Base-by-base conservation (phyloP, 2,113 vertebrate genomes). In the Gymnocephalus cernua region DNA sequence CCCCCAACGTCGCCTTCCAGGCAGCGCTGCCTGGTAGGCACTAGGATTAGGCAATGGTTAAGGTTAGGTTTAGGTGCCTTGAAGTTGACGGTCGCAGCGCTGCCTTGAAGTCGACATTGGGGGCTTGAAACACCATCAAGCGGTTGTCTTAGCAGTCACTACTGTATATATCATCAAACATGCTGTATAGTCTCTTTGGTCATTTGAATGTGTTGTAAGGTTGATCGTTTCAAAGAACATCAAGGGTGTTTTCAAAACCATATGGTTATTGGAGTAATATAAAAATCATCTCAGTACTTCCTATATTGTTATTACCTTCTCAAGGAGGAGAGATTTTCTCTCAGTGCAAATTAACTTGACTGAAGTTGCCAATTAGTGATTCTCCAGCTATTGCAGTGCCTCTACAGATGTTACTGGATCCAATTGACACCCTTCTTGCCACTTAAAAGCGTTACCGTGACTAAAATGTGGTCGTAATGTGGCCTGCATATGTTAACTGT, bases 341-440 rank as follows among this genome's bases (percentile, higher is more conserved):
- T 82, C 88, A 59, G 77, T 78, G 82, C 78, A 86, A 88, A 89
- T 92, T 88, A 92, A 82, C 75, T 74, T 82, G 86, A 89, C 82
- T 80, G 87, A 88, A 89, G 85, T 80, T 86, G 87, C 84, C 88
- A 92, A 88, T 89, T 87, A 89, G 84, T 77, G 80, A 79, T 67
- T 71, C 89, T 83, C 53, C 86, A 82, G 79, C 78, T 67, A 71
- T 77, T 57, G 51, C 80, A 57, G 68, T 4, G 61, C 65, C 69
- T 76, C 66, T 80, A 38, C 7, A 38, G 35, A 38, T 38, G 1
- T 38, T 38, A 38, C 35, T 38, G 35, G 35, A 38, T 38, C 7
- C 35, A 38, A 9, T 38, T 38, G 35, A 38, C 35, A 38, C 1
- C 7, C 35, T 38, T 38, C 7, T 38, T 38, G 35, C 1, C 35